Percentiles rank a stretch among this genome's conserved stretches.
These are phyloP conservation scores for Chydorus sphaericus DNA, from an alignment of 2,888 invertebrate species.

Conservation along the genomic window DNA sequence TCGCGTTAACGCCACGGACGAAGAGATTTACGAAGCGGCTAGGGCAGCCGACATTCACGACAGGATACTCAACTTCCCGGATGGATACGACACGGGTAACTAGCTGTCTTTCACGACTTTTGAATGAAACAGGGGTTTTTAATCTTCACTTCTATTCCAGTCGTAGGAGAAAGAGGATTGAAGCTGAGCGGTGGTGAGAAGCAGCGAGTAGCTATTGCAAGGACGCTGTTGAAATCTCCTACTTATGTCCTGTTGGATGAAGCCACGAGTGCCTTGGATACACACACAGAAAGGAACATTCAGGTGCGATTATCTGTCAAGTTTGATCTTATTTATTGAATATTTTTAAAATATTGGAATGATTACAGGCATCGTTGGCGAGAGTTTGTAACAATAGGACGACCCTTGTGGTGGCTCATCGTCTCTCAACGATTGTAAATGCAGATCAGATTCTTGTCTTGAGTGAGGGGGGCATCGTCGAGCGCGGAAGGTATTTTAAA, in stretches of 20 bases:
- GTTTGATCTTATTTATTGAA: not conserved
- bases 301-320: slow-evolving; percentile 35
- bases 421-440: slow-evolving; percentile 84
- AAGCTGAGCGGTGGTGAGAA: slow-evolving; percentile 95
- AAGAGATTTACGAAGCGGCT: slow-evolving; percentile 77
- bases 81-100: slow-evolving; percentile 59
- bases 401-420: slow-evolving; percentile 85
- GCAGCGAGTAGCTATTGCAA: slow-evolving; percentile 90
- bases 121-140: not conserved
- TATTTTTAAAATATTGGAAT: not conserved
- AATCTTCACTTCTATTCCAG: not conserved
- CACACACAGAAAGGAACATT: slow-evolving; percentile 82
- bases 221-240: slow-evolving; percentile 85
- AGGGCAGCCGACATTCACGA: slow-evolving; percentile 88
- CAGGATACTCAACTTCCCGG: slow-evolving; percentile 77
- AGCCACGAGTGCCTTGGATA: slow-evolving; percentile 88
- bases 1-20: slow-evolving; percentile 53
- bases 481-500: slow-evolving; percentile 72
- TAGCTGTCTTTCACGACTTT: not conserved
- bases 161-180: slow-evolving; percentile 89
- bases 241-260: slow-evolving; percentile 83
- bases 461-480: slow-evolving; percentile 77
- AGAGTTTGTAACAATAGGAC: slow-evolving; percentile 71
- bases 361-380: slow-evolving; percentile 47
- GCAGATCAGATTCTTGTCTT: slow-evolving; percentile 89